phyloP scores from a whole-genome alignment of 1,140 invertebrate species.

The Plodia interpunctella region DNA sequence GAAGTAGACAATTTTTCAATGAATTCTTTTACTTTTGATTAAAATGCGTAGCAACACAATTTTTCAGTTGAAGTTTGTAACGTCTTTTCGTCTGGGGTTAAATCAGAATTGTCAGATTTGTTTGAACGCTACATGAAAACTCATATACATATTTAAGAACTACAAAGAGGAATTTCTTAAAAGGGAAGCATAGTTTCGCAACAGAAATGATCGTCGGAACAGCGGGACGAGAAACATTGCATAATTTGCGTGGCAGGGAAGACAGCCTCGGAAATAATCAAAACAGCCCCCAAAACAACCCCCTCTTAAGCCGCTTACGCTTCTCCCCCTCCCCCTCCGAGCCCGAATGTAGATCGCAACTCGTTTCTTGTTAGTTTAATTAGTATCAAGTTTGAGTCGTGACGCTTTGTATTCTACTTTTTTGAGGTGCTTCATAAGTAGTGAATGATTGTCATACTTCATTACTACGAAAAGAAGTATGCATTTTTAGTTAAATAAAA shows the following conservation, averaged over 20 bases:
- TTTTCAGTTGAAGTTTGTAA: no score
- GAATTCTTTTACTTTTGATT: no score
- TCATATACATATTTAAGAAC: no score
- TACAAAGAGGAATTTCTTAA: neutral
- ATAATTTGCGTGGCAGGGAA: slow-evolving; percentile 69
- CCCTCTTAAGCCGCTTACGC: slow-evolving; percentile 65
- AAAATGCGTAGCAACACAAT: no score
- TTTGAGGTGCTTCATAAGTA: slow-evolving; percentile 11
- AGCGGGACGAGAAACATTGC: slow-evolving; percentile 37
- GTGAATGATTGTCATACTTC: no score
- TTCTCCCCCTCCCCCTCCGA: slow-evolving; percentile 21
- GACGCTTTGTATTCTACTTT: slow-evolving; percentile 17
- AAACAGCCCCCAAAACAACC: slow-evolving; percentile 44
- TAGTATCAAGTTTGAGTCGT: slow-evolving; percentile 46
- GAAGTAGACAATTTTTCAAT: no score
- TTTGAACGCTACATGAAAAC: no score
- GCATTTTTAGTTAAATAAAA: no score
- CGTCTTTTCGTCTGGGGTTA: no score
- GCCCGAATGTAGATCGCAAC: slow-evolving; percentile 42
- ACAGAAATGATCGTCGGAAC: slow-evolving; percentile 26
- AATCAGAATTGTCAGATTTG: no score
- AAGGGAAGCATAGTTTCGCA: neutral
- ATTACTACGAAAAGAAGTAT: no score
- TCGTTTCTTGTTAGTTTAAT: slow-evolving; percentile 60
- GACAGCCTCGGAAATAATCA: slow-evolving; percentile 71